Conservation (phyloP, 2,888 invertebrate species). For the Apamea monoglypha region DNA sequence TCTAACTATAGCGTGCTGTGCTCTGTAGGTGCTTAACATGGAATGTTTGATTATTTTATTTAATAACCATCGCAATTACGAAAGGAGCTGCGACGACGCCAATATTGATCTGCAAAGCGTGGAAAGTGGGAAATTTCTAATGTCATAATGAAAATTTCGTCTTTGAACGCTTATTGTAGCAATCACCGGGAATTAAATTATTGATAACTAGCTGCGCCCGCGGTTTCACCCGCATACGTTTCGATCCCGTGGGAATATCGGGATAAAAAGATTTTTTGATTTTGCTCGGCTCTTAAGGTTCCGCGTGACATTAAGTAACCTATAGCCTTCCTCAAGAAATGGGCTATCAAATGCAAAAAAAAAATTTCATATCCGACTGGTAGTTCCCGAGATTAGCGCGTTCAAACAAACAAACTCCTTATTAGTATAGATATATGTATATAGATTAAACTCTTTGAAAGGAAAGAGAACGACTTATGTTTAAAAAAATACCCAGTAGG, state of each 20-base stretch:
- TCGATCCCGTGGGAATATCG: no score
- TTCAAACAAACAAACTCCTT: no score
- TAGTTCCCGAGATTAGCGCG: background rate
- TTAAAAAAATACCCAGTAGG: slow-evolving; percentile 22
- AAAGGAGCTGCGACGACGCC: background rate
- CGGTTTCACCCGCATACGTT: no score
- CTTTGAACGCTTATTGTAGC: no score
- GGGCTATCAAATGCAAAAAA: background rate
- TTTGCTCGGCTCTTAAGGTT: no score
- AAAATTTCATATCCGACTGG: background rate
- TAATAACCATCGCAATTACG: background rate
- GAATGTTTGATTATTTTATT: background rate
- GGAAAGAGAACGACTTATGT: background rate
- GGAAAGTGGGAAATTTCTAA: background rate
- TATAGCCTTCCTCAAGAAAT: background rate
- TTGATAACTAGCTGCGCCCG: no score
- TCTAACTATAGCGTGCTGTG: background rate
- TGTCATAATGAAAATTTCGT: no score
- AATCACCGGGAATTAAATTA: no score
- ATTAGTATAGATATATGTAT: no score
- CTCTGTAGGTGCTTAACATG: background rate
- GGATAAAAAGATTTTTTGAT: no score
- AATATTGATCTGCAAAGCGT: background rate
- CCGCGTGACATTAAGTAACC: background rate
- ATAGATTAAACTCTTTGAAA: background rate